Base-by-base conservation (phyloP, 2,888 invertebrate species). In the Eristalis intricaria region DNA sequence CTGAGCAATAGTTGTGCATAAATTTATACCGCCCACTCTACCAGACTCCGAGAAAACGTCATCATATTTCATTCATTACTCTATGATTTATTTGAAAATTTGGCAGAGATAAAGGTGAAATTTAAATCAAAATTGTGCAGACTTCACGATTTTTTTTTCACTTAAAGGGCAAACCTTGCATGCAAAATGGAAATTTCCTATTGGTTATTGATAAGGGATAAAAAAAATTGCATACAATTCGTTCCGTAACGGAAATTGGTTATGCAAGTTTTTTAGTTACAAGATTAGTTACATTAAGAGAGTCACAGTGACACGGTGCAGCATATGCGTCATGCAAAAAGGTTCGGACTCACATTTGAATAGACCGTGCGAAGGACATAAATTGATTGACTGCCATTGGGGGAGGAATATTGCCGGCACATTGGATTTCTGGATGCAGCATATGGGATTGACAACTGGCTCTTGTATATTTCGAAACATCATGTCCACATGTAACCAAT, bases 41-140 rank as follows among this genome's bases (percentile, higher is more conserved):
- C 60, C 60, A 82, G 77, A 74, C 73, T 65, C 70, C 60, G 69
- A 70, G 78, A 79, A 79, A 83, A 87, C 84, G 87, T 87, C 87
- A 86, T 86, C 85, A 87, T 87, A 87, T 87, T 87, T 87, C 87
- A 87, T 87, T 87, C 87, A 87, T 87, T 87, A 87, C 87, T 87
- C 84, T 80, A 80, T 84, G 87, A 87, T 87, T 87, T 87, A 87
- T 87, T 84, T 76, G 87, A 80, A 76, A 80, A 87, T 87, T 84
- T 87, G 83, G 87, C 87, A 84, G 79, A 87, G 87, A 87, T 87
- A 87, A 87, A 87, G 87, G 87, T 84, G 79, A 87, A 87, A 76
- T 87, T 87, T 87, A 84, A 87, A 87, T 87, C 87, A 84, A 84
- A 87, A 87, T 80, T 61, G 76, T 87, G 71, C 60, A 63, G 63